Base-by-base conservation (phyloP, 2,113 vertebrate species). In the Chamaetylas fuelleborni region DNA sequence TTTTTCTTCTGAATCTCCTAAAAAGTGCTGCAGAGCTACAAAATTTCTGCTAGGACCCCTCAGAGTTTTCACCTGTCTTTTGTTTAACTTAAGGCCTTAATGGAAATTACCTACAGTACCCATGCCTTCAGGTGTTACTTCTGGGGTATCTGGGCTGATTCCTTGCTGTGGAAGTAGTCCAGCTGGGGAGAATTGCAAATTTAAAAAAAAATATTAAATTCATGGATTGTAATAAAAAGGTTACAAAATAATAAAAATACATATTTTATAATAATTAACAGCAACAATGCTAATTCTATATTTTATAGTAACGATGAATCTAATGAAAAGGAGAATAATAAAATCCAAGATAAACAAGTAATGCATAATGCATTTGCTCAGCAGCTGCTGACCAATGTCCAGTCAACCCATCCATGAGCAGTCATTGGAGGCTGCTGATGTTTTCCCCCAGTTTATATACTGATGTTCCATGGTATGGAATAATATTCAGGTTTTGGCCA, bases 321-420 rank as follows among this genome's bases (percentile, higher is more conserved):
- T 1, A 22, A 34, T 42, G 6, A 48, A 48, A 53, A 48, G 2
- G 14, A 13, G 33, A 61, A 36, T 11, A 45, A 47, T 22, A 54
- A 74, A 76, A 61, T 47, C 19, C n/a, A 67, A 54, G 54, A 42
- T 5, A 61, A 36, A 36, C 36, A 36, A 31, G 9, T 23, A 11
- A 26, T 82, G 2, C 9, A 25, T 25, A 22, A 22, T 12, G 15
- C 4, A 31, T 26, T 14, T 56, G 5, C 29, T 54, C 34, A 48
- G 14, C n/a, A 61, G 17, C 47, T 54, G 47, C 47, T 82, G 47
- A 54, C 22, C 0, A 0, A 11, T 23, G 18, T 62, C 40, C 12
- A 14, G 26, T 3, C 4, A 8, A 5, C 25, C 29, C 20, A 54
- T 9, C 29, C 53, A 26, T 69, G 47, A 54, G 20, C 40, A 61